A percentile compares a stretch with the other conserved stretches of the same genome.
These are phyloP conservation scores for Scaptomyza hsui DNA, from an alignment of 1,140 invertebrate genomes.

Conservation along the genomic window DNA sequence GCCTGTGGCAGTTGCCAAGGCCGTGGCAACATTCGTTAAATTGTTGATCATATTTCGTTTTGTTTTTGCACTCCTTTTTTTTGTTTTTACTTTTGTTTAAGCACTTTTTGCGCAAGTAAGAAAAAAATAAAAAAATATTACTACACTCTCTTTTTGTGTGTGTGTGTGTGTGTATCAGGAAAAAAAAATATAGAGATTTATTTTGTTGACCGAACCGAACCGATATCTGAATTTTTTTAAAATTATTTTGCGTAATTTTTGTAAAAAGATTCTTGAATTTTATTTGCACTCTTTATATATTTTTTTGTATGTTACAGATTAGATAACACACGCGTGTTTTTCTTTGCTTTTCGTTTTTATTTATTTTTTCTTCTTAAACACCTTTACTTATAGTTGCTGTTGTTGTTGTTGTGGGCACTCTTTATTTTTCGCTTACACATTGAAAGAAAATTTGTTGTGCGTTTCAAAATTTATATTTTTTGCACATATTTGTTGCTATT, in stretches of 20 bases:
- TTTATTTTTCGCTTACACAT: conserved; percentile 12
- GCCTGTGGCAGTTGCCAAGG: conserved; percentile 63
- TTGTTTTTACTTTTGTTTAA: conserved; percentile 12
- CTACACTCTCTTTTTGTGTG: not conserved
- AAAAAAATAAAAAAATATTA: conserved; percentile 2
- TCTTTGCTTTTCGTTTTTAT: conserved; percentile 43
- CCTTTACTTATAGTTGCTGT: conserved; percentile 27
- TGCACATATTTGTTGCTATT: conserved; percentile 15
- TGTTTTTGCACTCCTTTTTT: conserved; percentile 1
- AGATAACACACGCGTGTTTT: conserved; percentile 75
- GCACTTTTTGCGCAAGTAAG: conserved; percentile 7
- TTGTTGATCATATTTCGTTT: conserved; percentile 56
- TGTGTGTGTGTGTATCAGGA: conserved; percentile 13
- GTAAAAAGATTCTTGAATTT: conserved; percentile 7
- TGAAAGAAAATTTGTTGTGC: conserved; percentile 5
- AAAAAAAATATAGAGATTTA: conserved; percentile 16
- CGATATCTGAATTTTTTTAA: not conserved
- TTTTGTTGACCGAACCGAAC: conserved; percentile 12
- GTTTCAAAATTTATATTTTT: conserved; percentile 6
- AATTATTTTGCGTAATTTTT: not conserved
- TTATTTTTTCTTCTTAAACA: conserved; percentile 20
- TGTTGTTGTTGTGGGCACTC: conserved; percentile 12
- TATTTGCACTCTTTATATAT: conserved; percentile 19
- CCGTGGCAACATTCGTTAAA: conserved; percentile 33
- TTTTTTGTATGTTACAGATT: conserved; percentile 60